A percentile compares a stretch with the other conserved stretches of the same genome.
Conservation (phyloP, 1,140 invertebrate species). For the Drosophila mayri region DNA sequence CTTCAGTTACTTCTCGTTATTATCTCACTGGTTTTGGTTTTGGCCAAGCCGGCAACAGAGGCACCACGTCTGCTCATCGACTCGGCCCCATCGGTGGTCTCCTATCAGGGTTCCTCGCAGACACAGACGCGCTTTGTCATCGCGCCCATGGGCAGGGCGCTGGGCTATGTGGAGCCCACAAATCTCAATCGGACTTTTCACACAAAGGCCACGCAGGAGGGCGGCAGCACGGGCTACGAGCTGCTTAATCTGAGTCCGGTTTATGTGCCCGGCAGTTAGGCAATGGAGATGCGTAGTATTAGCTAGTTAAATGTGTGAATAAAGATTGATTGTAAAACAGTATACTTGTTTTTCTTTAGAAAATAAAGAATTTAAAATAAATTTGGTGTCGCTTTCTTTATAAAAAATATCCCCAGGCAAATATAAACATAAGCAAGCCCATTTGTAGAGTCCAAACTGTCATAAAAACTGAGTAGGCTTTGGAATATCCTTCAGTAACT, state of each 20-base stretch:
- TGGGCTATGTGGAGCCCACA: slow-evolving; percentile 79
- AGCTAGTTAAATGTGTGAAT: slow-evolving; percentile 39
- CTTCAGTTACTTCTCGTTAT: slow-evolving; percentile 26
- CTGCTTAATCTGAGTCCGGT: slow-evolving; percentile 68
- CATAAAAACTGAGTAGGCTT: no score
- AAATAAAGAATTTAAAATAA: background rate
- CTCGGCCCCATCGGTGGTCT: slow-evolving; percentile 76
- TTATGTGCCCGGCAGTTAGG: slow-evolving; percentile 63
- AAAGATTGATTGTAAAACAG: slow-evolving; percentile 22
- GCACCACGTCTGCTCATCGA: slow-evolving; percentile 62
- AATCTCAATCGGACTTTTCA: slow-evolving; percentile 75
- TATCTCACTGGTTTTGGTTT: slow-evolving; percentile 21
- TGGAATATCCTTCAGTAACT: no score
- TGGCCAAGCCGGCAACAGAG: slow-evolving; percentile 44
- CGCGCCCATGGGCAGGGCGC: slow-evolving; percentile 72
- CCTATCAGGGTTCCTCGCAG: slow-evolving; percentile 79
- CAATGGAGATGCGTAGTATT: slow-evolving; percentile 15
- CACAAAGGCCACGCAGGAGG: slow-evolving; percentile 45
- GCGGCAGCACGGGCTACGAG: slow-evolving; percentile 48
- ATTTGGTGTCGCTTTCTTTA: no score
- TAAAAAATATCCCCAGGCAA: no score
- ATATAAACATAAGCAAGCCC: no score
- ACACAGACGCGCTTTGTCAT: slow-evolving; percentile 76
- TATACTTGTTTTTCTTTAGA: background rate
- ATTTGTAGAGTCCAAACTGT: no score